These are phyloP conservation scores for Littorina saxatilis DNA, from an alignment of 1,140 invertebrate species.

Conservation along the genomic window DNA sequence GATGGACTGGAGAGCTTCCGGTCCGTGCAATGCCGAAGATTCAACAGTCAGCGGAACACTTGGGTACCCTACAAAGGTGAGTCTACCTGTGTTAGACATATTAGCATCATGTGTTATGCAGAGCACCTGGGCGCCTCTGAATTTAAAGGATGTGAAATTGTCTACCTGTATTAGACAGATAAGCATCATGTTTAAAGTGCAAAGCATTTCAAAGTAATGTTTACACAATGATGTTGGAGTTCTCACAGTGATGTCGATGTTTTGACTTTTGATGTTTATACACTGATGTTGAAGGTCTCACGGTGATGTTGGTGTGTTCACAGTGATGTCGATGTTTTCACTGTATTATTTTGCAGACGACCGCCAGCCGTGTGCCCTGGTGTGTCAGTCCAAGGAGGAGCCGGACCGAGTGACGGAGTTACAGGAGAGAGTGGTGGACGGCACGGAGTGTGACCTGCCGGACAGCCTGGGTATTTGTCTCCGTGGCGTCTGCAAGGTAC, in stretches of 20 bases:
- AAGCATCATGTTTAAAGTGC: too few relatives aligned
- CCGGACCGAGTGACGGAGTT: slow-evolving; percentile 7
- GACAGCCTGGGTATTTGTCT: slow-evolving; percentile 40
- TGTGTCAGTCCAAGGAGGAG: slow-evolving; percentile 23
- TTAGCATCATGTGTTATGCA: too few relatives aligned
- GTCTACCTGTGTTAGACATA: not conserved
- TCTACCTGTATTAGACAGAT: too few relatives aligned
- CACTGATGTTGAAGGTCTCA: not conserved
- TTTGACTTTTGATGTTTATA: not conserved
- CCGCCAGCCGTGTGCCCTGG: slow-evolving; percentile 20
- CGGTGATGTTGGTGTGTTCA: too few relatives aligned
- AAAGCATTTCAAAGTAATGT: too few relatives aligned
- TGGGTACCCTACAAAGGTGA: slow-evolving; percentile 36
- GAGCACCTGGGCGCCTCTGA: too few relatives aligned
- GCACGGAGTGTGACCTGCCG: slow-evolving; percentile 36
- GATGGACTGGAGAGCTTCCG: slow-evolving; percentile 33
- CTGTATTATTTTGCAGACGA: slow-evolving; percentile 23
- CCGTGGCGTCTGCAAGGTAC: slow-evolving; percentile 38
- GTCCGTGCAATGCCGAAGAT: slow-evolving; percentile 34
- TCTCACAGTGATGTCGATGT: not conserved
- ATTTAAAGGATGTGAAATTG: too few relatives aligned
- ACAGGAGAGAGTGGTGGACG: slow-evolving; percentile 36
- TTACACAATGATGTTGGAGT: too few relatives aligned
- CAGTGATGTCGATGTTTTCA: not conserved
- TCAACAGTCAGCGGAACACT: not conserved